Percentiles rank a stretch among this genome's conserved stretches.
These are phyloP conservation scores for Clinocottus analis DNA, from an alignment of 2,113 vertebrate species.

Conservation along the genomic window DNA sequence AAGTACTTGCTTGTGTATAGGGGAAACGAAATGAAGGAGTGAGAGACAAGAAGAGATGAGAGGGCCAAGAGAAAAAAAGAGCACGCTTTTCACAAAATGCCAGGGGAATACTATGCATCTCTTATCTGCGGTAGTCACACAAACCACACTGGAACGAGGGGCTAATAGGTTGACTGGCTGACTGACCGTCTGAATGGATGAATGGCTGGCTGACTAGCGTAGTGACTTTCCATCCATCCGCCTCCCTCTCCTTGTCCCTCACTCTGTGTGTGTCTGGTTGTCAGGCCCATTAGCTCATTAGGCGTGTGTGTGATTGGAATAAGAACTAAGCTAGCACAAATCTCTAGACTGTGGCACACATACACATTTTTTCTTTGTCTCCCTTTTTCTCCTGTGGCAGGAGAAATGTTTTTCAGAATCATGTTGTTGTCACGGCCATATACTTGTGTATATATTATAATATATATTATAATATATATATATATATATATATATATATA, in stretches of 20 bases:
- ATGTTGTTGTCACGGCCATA: no score
- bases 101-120: slow-evolving; percentile 40
- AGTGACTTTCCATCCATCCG: slow-evolving; percentile 63
- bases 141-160: slow-evolving; percentile 33
- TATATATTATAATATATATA: no score
- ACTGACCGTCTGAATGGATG: slow-evolving; percentile 59
- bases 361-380: slow-evolving; percentile 47
- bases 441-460: no score
- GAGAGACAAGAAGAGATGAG: slow-evolving; percentile 20
- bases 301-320: slow-evolving; percentile 78
- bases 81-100: slow-evolving; percentile 26
- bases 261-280: slow-evolving; percentile 72
- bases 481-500: no score
- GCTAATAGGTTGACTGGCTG: slow-evolving; percentile 63
- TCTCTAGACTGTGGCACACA: slow-evolving; percentile 62
- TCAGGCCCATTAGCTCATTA: slow-evolving; percentile 80
- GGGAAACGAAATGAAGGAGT: background rate
- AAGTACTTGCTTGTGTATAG: slow-evolving; percentile 4
- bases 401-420: no score
- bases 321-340: slow-evolving; percentile 70
- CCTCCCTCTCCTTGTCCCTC: slow-evolving; percentile 54
- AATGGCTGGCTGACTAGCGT: slow-evolving; percentile 43
- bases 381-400: slow-evolving; percentile 54
- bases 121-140: slow-evolving; percentile 59
- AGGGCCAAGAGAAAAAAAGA: slow-evolving; percentile 38